phyloP scores from a whole-genome alignment of 2,888 invertebrate species.

The Catocala nupta region DNA sequence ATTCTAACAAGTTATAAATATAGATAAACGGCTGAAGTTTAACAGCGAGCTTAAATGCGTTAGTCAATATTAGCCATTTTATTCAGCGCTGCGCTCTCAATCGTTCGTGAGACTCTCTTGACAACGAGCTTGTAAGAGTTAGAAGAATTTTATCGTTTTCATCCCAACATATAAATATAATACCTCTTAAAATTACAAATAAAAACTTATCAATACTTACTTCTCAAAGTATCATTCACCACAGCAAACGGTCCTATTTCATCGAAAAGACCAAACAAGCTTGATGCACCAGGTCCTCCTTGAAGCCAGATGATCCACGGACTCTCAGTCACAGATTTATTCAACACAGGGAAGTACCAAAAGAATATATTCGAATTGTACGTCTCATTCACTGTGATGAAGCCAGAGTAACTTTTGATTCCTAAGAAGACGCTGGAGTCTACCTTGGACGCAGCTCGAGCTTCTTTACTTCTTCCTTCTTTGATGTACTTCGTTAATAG shows the following conservation, averaged over 20 bases:
- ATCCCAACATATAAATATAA: no score
- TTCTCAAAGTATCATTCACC: conserved; percentile 48
- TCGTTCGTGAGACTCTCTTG: no score
- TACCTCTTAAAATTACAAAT: no score
- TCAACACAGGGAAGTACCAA: conserved; percentile 92
- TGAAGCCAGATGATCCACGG: conserved; percentile 96
- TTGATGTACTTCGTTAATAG: conserved; percentile 76
- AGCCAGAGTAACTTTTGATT: conserved; percentile 84
- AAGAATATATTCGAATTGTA: conserved; percentile 93
- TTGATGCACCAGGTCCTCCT: conserved; percentile 94
- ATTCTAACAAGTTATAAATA: no score
- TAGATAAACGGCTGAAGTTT: no score
- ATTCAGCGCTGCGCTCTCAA: no score
- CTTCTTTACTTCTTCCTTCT: conserved; percentile 69
- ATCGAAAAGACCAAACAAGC: conserved; percentile 80
- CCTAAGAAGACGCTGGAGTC: conserved; percentile 68
- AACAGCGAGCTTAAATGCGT: no score
- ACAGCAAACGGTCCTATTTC: conserved; percentile 77
- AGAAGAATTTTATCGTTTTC: no score
- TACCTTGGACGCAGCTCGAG: conserved; percentile 67
- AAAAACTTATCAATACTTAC: conserved; percentile 59
- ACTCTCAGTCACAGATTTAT: conserved; percentile 71
- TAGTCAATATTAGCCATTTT: no score
- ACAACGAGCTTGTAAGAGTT: no score
- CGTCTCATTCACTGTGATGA: conserved; percentile 91